Conservation (phyloP, 2,888 invertebrate species). For the Patella caerulea region DNA sequence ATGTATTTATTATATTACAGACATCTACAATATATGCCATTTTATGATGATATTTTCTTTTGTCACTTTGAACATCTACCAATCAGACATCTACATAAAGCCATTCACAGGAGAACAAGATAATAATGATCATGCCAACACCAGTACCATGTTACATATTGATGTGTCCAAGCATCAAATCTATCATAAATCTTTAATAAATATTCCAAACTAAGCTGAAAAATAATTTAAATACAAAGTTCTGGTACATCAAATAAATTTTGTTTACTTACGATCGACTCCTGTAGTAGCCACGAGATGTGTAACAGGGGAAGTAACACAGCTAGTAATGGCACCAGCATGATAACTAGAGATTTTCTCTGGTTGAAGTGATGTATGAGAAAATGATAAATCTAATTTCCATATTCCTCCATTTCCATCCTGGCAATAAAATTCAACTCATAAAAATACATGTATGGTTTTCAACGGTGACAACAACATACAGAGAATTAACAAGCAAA, state of each 20-base stretch:
- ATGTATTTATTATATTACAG: too few species aligned
- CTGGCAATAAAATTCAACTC: conserved; percentile 71
- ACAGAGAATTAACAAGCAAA: too few species aligned
- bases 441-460: not conserved
- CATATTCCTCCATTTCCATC: conserved; percentile 90
- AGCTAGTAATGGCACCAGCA: conserved; percentile 81
- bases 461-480: too few species aligned
- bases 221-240: too few species aligned
- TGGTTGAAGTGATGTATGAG: conserved; percentile 73
- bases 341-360: conserved; percentile 79
- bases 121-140: not conserved
- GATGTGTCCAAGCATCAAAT: too few species aligned
- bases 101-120: too few species aligned
- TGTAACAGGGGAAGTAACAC: conserved; percentile 80
- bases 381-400: conserved; percentile 79
- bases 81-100: too few species aligned
- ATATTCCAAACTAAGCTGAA: not conserved
- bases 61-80: too few species aligned
- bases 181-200: too few species aligned
- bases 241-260: too few species aligned
- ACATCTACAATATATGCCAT: too few species aligned
- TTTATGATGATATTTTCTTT: too few species aligned
- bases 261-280: conserved; percentile 77
- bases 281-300: conserved; percentile 83
- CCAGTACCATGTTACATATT: not conserved